Conservation (phyloP, 2,113 vertebrate species). For the Arenaria interpres region DNA sequence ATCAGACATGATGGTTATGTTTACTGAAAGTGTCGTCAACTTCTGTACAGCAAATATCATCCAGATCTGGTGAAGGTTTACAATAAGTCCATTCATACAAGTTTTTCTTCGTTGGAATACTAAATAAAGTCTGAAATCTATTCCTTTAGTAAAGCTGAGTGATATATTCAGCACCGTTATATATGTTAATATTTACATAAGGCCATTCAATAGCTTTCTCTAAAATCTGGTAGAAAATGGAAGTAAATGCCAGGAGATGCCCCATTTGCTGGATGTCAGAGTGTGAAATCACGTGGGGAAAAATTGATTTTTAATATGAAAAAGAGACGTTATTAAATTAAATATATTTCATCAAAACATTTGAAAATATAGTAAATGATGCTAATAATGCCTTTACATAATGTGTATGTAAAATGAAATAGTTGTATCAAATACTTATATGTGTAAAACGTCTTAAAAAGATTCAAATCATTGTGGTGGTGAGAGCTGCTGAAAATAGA, state of each 20-base stretch:
- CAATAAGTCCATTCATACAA: not conserved
- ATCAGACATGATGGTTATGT: not conserved
- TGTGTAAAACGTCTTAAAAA: not conserved
- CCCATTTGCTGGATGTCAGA: not conserved
- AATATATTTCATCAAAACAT: not conserved
- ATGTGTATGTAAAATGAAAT: not conserved
- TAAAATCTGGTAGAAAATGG: not conserved
- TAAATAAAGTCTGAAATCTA: not conserved
- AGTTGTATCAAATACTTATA: not conserved
- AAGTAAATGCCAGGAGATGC: not conserved
- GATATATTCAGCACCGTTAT: not conserved
- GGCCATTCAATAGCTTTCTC: not conserved
- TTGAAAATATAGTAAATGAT: not conserved
- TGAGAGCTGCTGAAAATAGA: not conserved
- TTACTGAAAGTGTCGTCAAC: not conserved
- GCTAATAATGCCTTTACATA: not conserved
- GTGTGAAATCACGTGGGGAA: not conserved
- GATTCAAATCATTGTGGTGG: not conserved
- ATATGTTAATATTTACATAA: not conserved
- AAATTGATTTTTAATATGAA: not conserved
- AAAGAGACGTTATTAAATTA: not conserved
- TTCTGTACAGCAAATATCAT: not conserved
- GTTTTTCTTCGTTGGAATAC: not conserved
- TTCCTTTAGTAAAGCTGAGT: not conserved
- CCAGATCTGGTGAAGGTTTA: not conserved